These are phyloP conservation scores for Scaptodrosophila latifasciaeformis DNA, from an alignment of 2,888 invertebrate species.

Conservation along the genomic window DNA sequence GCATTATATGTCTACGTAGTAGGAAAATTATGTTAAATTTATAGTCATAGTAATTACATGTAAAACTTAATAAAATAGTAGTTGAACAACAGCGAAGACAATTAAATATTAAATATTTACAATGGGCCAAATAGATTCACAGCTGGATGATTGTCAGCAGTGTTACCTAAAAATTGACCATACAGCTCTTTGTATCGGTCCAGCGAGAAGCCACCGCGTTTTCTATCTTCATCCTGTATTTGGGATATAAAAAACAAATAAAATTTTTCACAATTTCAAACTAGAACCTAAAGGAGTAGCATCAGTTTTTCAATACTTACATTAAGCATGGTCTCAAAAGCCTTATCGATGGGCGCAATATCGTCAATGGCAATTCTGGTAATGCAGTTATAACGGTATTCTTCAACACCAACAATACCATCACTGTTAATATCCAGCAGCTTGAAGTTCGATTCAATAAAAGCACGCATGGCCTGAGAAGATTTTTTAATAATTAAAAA, in stretches of 20 bases:
- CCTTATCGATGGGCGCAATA: slow-evolving; percentile 84
- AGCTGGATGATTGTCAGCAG: slow-evolving; percentile 82
- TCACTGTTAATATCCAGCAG: slow-evolving; percentile 88
- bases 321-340: slow-evolving; percentile 84
- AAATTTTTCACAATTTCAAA: neutral
- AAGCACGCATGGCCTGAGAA: slow-evolving; percentile 84
- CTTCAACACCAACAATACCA: slow-evolving; percentile 86
- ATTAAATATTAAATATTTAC: slow-evolving; percentile 58
- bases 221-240: slow-evolving; percentile 86
- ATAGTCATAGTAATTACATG: slow-evolving; percentile 67
- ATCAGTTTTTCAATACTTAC: slow-evolving; percentile 77
- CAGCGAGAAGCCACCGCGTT: slow-evolving; percentile 85
- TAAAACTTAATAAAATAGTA: slow-evolving; percentile 65
- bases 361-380: slow-evolving; percentile 87
- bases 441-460: slow-evolving; percentile 89
- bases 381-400: slow-evolving; percentile 88
- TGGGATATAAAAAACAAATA: neutral
- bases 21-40: slow-evolving; percentile 38
- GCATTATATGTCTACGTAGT: slow-evolving; percentile 47
- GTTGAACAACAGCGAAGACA: slow-evolving; percentile 74
- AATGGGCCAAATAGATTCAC: slow-evolving; percentile 88
- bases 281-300: neutral
- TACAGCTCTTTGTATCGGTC: slow-evolving; percentile 89
- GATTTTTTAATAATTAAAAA: too few species aligned
- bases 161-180: slow-evolving; percentile 87